Percentiles rank a stretch among this genome's conserved stretches.
Conservation (phyloP, 2,113 vertebrate species). For the Mastomys natalensis region DNA sequence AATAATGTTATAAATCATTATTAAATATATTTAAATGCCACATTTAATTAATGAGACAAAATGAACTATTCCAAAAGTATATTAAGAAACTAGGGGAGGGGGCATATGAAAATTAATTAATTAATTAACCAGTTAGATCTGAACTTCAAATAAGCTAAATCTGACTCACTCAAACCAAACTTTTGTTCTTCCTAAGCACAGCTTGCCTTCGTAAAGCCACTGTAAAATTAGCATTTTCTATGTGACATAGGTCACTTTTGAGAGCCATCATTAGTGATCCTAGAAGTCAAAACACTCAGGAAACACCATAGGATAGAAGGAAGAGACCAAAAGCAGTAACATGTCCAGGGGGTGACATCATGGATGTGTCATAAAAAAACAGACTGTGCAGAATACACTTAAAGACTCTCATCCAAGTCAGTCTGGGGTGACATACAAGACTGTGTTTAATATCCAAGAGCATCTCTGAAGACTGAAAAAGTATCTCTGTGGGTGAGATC, state of each 20-base stretch:
- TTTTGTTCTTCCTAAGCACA: neutral
- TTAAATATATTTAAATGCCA: conserved; percentile 48
- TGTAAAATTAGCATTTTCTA: neutral
- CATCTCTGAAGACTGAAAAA: neutral
- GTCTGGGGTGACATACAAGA: too few species aligned
- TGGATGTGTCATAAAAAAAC: neutral
- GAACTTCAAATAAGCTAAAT: neutral
- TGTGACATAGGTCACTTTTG: neutral
- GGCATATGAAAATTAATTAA: conserved; percentile 4
- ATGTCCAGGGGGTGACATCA: neutral
- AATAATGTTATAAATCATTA: conserved; percentile 22
- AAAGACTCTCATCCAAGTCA: neutral
- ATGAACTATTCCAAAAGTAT: conserved; percentile 15
- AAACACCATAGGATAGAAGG: neutral
- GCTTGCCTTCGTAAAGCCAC: neutral
- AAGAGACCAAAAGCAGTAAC: neutral
- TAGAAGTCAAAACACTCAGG: neutral
- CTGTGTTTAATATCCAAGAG: neutral
- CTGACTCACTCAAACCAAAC: neutral
- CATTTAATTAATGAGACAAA: conserved; percentile 56
- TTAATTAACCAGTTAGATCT: neutral
- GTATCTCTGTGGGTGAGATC: neutral
- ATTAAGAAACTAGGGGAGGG: neutral
- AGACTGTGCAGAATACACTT: neutral
- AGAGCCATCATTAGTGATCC: neutral